Evolutionary conservation across 1,140 invertebrate genomes (phyloP), one percentile per base, ranked within the genome.

Genomic region (Hylaeus anthracinus): DNA sequence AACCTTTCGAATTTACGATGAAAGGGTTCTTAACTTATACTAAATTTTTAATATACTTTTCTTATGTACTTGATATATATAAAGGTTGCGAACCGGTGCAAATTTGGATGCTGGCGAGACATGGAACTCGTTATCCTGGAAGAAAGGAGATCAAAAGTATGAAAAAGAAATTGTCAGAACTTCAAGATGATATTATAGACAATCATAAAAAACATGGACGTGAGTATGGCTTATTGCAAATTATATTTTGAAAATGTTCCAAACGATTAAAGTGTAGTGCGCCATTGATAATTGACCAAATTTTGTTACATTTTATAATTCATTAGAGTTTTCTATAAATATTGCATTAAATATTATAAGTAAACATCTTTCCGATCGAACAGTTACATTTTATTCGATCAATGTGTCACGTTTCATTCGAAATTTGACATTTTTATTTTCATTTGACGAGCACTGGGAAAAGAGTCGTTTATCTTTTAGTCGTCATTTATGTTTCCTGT

Each of bases 61-160:
- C 6, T 15, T 37, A 45, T 65, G 1, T 1, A 6, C 4, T 64
- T 48, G n/a, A 1, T 53, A 41, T 2, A 8, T 0, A 0, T n/a
- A 91, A 26, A 26, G 90, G 86, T n/a, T 92, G 91, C 66, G 37
- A 74, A 3, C 91, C 93, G 2, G 39, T 81, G 12, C 92, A 93
- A 72, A 88, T 93, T 53, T 93, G 91, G 90, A 79, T 93, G 37
- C 37, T 93, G 37, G 39, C 82, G 0, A 91, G 92, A 69, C 92
- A 93, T 63, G 93, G 93, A 8, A 92, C 93, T 2, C 84, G 92
- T 9, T 90, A 90, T 82, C 91, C 92, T 5, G 77, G 74, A 4
- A 77, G 63, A 45, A 67, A 89, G 0, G 65, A 81, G 1, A 89
- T 92, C 3, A 60, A 65, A 6, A 81, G 75, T 45, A 84, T 93